Conservation (phyloP, 2,113 vertebrate species). For the Stigmatopora nigra region DNA sequence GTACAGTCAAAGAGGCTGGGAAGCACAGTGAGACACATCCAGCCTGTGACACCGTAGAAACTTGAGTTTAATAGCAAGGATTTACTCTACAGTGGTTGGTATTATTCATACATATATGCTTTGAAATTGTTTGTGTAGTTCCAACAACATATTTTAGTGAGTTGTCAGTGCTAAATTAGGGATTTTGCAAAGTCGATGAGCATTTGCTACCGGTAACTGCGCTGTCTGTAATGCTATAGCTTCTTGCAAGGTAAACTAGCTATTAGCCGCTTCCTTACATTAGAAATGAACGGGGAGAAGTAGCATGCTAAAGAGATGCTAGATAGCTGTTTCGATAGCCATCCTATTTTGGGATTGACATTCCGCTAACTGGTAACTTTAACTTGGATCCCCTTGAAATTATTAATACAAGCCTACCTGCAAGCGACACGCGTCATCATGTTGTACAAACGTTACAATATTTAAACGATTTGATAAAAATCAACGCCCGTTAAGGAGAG, state of each 20-base stretch:
- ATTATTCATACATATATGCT: slow-evolving; percentile 17
- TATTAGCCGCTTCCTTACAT: slow-evolving; percentile 20
- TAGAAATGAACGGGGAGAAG: slow-evolving; percentile 45
- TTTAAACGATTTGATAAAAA: background rate
- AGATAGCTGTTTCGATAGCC: slow-evolving; percentile 51
- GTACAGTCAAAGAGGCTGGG: slow-evolving; percentile 56
- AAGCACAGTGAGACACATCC: slow-evolving; percentile 68
- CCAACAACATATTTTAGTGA: slow-evolving; percentile 18
- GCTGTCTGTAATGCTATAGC: slow-evolving; percentile 33
- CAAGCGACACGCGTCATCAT: background rate
- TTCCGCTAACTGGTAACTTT: slow-evolving; percentile 46
- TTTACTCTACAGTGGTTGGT: slow-evolving; percentile 60
- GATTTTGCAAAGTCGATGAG: slow-evolving; percentile 39
- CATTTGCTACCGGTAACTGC: slow-evolving; percentile 50
- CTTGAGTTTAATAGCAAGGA: slow-evolving; percentile 62
- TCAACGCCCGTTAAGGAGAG: background rate
- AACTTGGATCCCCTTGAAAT: slow-evolving; percentile 18
- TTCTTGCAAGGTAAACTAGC: slow-evolving; percentile 28
- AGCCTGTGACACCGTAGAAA: slow-evolving; percentile 73
- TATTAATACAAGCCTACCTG: background rate
- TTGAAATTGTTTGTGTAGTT: slow-evolving; percentile 22
- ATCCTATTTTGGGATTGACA: slow-evolving; percentile 63
- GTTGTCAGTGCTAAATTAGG: slow-evolving; percentile 45
- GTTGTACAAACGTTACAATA: background rate
- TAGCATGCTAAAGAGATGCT: slow-evolving; percentile 37